Base-by-base conservation (phyloP, 2,113 vertebrate genomes). In the Oreochromis spilurus region DNA sequence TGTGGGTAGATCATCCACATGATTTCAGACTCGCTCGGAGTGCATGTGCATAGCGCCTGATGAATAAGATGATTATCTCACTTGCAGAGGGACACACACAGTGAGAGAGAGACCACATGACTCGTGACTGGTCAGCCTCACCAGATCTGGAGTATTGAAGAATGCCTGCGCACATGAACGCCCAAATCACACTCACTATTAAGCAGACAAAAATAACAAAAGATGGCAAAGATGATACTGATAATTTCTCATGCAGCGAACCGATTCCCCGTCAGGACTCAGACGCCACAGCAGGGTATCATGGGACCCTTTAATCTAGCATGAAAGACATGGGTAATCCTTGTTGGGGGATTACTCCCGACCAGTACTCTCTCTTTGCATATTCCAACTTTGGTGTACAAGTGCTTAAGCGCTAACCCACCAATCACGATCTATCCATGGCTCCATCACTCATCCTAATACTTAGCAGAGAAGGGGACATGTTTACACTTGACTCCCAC, bases 301-400 rank as follows among this genome's bases (percentile, higher is more conserved):
- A 91, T 87, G 90, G 90, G 91, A 88, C 55, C 77, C 86, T 92
- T 93, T 94, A 93, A 94, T 94, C 92, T 92, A 80, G 77, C 93
- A 92, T 89, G 92, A 95, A 87, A 92, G 91, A 94, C 90, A 86
- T 9, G 70, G 84, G 92, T 95, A 96, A 96, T 95, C 93, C 94
- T 82, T 60, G 87, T 55, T 88, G 87, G 87, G 82, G 93, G 93
- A 94, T 94, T 94, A 94, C 88, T 84, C 83, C 50, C 50, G 13
- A 90, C 87, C 87, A 87, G 81, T 83, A 84, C 87, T 90, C 86
- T 60, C 87, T 81, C 86, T 67, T 87, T 50, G 7, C 85, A 84
- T 88, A 91, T 88, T 88, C 83, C 84, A 91, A 93, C 67, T 93
- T 92, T 21, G 60, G 16, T 21, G 50, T 78, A 88, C 90, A 84